Conservation (phyloP, 2,113 vertebrate genomes). For the Danionella cerebrum region DNA sequence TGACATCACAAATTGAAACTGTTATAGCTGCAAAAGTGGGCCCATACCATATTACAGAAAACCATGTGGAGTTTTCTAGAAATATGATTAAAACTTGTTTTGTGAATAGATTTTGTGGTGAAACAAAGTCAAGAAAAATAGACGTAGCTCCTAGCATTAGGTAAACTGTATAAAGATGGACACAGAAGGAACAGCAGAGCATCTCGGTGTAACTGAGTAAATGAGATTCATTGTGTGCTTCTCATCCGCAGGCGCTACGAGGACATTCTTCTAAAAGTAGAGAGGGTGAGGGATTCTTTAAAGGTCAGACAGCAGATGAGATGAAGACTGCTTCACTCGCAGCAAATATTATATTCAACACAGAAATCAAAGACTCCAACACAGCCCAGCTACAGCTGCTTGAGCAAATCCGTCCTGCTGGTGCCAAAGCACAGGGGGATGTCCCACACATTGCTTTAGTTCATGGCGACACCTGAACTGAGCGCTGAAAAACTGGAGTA, state of each 20-base stretch:
- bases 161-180: not conserved
- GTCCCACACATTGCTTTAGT: too few species aligned
- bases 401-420: not conserved
- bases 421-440: too few species aligned
- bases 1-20: too few species aligned
- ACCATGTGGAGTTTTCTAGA: too few species aligned
- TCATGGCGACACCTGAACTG: too few species aligned
- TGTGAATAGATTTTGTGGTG: too few species aligned
- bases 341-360: slow-evolving; percentile 41
- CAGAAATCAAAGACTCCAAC: slow-evolving; percentile 34
- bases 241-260: slow-evolving; percentile 55
- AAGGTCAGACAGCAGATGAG: slow-evolving; percentile 62
- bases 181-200: slow-evolving; percentile 24
- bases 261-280: slow-evolving; percentile 54
- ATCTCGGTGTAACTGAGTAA: slow-evolving; percentile 47
- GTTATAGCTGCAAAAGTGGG: too few species aligned
- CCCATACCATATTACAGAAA: too few species aligned
- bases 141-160: too few species aligned
- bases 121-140: too few species aligned
- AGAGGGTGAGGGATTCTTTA: slow-evolving; percentile 52
- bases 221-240: slow-evolving; percentile 59
- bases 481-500: too few species aligned
- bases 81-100: too few species aligned
- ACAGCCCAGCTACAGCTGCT: not conserved
- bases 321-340: slow-evolving; percentile 52